Conservation (phyloP, 2,888 invertebrate species). For the Ischnura elegans region DNA sequence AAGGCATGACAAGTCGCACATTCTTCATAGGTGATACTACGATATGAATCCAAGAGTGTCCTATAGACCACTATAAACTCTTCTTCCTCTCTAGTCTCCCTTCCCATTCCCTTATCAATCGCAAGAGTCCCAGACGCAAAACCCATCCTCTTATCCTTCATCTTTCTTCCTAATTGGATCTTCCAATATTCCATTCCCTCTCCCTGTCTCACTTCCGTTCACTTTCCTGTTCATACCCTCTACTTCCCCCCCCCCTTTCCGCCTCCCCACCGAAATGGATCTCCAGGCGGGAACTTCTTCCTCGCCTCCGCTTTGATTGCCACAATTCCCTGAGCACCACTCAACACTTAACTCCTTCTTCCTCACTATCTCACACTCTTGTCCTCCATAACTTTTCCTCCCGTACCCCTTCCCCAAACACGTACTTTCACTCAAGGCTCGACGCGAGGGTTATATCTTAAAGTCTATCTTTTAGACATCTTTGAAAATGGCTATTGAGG, state of each 20-base stretch:
- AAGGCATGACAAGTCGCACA: no score
- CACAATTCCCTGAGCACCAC: conserved; percentile 4
- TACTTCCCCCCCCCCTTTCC: neutral
- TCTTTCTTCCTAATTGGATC: conserved; percentile 3
- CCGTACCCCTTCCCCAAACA: neutral
- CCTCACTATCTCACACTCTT: neutral
- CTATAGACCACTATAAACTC: neutral
- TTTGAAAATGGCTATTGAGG: no score
- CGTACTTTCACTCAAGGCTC: neutral
- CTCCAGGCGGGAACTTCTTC: neutral
- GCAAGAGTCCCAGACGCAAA: neutral
- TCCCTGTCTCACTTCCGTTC: neutral
- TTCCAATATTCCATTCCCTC: no score
- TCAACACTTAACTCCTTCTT: neutral
- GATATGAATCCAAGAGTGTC: no score
- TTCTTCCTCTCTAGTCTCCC: neutral
- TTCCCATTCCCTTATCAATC: neutral
- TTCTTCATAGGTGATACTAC: no score
- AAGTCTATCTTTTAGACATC: no score
- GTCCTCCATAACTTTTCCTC: neutral
- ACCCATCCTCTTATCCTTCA: neutral
- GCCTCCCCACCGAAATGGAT: neutral
- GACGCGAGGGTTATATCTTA: neutral
- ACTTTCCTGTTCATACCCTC: neutral
- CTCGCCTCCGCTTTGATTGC: neutral